Base-by-base conservation (phyloP, 2,888 invertebrate genomes). In the Lasioglossum vierecki region DNA sequence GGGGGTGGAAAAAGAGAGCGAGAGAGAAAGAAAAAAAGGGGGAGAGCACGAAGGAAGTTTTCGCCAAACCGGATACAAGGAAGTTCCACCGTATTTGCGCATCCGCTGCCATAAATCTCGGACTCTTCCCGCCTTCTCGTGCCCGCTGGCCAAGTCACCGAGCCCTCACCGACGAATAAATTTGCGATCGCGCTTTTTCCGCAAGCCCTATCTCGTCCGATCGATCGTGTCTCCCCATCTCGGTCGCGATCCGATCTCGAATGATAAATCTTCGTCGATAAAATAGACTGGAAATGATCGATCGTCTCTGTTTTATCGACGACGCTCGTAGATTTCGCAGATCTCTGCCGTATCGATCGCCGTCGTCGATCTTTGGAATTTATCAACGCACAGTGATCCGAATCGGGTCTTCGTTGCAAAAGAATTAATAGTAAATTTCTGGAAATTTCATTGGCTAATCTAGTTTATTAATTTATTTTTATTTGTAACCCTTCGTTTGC, bases 61-160 rank as follows among this genome's bases (percentile, higher is more conserved):
- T 92, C 93, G 92, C 91, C 92, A 93, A 91, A 91, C 91, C 94
- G 95, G 94, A 95, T 94, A 92, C 93, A 88, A 91, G 91, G 92
- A 94, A 95, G 95, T 94, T 94, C 94, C 93, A 94, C 94, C 95
- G 94, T 95, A 95, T 95, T 95, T 94, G 94, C 94, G 93, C 94
- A 94, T 95, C 95, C 95, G 94, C 94, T 84, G 87, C 91, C 85
- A 94, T 95, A 95, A 95, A 95, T 95, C 93, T 93, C 72, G 74
- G 85, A 80, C 88, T 89, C 87, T 90, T 90, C 88, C 92, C 91
- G 91, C 92, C 92, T 91, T 88, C 90, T 90, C 86, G 89, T 88
- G 87, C 84, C 84, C 87, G 84, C 82, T 89, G 90, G 92, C 93
- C 93, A 93, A 93, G 91, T 92, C 90, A 91, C 88, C 85, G 76